Evolutionary conservation across 1,140 invertebrate genomes (phyloP).

Genomic region (Zophobas morio): DNA sequence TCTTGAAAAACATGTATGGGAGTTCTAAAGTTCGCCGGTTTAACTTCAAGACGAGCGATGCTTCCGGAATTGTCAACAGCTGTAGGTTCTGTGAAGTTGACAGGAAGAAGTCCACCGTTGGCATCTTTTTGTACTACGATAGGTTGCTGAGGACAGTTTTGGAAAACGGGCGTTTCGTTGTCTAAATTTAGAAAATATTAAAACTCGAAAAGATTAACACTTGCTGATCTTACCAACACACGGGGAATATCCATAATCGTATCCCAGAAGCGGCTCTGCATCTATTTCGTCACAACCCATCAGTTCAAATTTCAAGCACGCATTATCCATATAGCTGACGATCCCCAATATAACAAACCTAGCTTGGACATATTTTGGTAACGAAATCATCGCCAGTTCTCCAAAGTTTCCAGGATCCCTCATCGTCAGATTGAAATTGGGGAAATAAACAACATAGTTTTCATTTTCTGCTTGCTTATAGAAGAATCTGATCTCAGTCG

Average conservation of each 20-base stretch:
- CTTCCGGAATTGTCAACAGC: constrained; percentile 95
- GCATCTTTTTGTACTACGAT: constrained; percentile 90
- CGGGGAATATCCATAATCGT: constrained; percentile 93
- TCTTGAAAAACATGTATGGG: constrained; percentile 92
- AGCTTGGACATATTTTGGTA: constrained; percentile 94
- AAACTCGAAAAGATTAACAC: constrained; percentile 4
- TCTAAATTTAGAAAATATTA: constrained; percentile 70
- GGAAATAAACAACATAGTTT: constrained; percentile 97
- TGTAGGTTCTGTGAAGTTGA: constrained; percentile 93
- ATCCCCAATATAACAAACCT: constrained; percentile 94
- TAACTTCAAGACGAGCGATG: constrained; percentile 92
- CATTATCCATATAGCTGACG: constrained; percentile 96
- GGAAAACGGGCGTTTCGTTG: constrained; percentile 96
- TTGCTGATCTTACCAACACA: constrained; percentile 80
- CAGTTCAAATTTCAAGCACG: constrained; percentile 95
- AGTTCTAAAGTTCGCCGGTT: constrained; percentile 91
- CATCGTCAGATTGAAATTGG: constrained; percentile 95
- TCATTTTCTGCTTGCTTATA: constrained; percentile 95
- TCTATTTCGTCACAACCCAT: constrained; percentile 94
- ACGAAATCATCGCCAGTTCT: constrained; percentile 94
- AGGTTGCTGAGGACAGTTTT: constrained; percentile 94
- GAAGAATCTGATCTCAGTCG: constrained; percentile 96
- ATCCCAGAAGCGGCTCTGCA: constrained; percentile 87
- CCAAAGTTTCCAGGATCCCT: constrained; percentile 95
- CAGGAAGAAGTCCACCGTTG: constrained; percentile 88